A percentile compares a stretch with the other conserved stretches of the same genome.
Evolutionary conservation across 2,888 invertebrate genomes (phyloP).

Genomic region (Plemyria rubiginata): DNA sequence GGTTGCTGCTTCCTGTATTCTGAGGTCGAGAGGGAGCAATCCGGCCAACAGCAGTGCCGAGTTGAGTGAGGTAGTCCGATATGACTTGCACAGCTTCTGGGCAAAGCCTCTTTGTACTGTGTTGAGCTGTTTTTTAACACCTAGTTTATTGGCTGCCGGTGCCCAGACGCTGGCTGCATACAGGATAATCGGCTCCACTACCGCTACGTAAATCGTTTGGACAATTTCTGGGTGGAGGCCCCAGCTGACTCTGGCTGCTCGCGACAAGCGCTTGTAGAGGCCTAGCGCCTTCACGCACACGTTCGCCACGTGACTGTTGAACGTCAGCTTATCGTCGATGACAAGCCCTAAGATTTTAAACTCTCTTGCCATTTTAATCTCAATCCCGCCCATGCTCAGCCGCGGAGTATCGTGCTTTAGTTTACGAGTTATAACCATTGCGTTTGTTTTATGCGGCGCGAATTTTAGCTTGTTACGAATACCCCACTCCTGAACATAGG

Average conservation of each 20-base stretch:
- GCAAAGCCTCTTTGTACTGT: not conserved
- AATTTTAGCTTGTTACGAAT: not conserved
- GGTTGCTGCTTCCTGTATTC: too few species aligned
- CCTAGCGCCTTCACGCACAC: not conserved
- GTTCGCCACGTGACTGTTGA: not conserved
- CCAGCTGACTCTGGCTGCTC: not conserved
- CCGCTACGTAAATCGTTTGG: not conserved
- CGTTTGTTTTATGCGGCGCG: not conserved
- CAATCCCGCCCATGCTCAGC: not conserved
- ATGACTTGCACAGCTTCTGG: not conserved
- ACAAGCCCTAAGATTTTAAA: not conserved
- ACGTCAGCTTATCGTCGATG: not conserved
- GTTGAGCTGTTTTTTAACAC: not conserved
- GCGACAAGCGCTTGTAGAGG: not conserved
- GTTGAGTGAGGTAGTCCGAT: not conserved
- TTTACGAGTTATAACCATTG: not conserved
- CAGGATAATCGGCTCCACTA: not conserved
- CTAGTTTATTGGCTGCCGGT: not conserved
- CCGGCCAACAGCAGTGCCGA: too few species aligned
- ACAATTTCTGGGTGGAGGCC: not conserved
- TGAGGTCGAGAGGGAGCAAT: too few species aligned
- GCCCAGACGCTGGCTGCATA: not conserved
- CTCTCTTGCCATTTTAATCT: not conserved
- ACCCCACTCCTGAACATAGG: not conserved
- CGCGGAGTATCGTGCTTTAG: not conserved